Conservation (phyloP, 1,140 invertebrate genomes). For the Drosophila kohkoa region DNA sequence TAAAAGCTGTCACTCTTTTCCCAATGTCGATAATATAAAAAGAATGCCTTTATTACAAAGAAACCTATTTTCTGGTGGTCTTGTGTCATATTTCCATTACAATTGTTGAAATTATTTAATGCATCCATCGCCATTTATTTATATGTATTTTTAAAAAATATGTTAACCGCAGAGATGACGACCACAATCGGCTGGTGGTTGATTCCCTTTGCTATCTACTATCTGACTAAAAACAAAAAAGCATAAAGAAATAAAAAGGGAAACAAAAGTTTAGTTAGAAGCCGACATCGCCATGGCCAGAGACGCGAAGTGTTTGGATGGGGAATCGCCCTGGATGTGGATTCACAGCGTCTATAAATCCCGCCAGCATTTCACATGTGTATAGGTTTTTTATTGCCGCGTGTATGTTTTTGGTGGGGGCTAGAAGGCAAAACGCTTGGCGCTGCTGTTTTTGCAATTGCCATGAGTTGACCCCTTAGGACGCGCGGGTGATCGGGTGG, state of each 20-base stretch:
- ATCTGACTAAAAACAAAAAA: slow-evolving; percentile 65
- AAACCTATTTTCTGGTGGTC: neutral
- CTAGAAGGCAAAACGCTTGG: slow-evolving; percentile 60
- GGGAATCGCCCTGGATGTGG: slow-evolving; percentile 15
- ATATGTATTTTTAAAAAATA: slow-evolving; percentile 34
- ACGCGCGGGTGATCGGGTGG: neutral
- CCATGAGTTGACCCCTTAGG: slow-evolving; percentile 46
- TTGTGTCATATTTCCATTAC: slow-evolving; percentile 33
- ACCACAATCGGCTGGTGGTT: slow-evolving; percentile 58
- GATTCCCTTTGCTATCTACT: slow-evolving; percentile 50
- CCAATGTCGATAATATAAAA: no score
- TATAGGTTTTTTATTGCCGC: slow-evolving; percentile 78
- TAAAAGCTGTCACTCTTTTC: no score
- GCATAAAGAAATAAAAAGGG: slow-evolving; percentile 36
- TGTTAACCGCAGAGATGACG: slow-evolving; percentile 48
- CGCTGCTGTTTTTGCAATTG: slow-evolving; percentile 56
- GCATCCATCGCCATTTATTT: slow-evolving; percentile 41
- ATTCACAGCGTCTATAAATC: slow-evolving; percentile 72
- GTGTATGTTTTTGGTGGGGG: slow-evolving; percentile 27
- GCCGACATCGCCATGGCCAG: slow-evolving; percentile 10
- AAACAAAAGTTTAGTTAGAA: slow-evolving; percentile 46
- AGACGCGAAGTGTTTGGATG: slow-evolving; percentile 16
- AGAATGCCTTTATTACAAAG: no score
- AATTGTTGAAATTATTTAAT: slow-evolving; percentile 21
- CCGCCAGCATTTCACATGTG: slow-evolving; percentile 76